Evolutionary conservation across 1,140 invertebrate genomes (phyloP).

Genomic region (Platyscapa corneri): DNA sequence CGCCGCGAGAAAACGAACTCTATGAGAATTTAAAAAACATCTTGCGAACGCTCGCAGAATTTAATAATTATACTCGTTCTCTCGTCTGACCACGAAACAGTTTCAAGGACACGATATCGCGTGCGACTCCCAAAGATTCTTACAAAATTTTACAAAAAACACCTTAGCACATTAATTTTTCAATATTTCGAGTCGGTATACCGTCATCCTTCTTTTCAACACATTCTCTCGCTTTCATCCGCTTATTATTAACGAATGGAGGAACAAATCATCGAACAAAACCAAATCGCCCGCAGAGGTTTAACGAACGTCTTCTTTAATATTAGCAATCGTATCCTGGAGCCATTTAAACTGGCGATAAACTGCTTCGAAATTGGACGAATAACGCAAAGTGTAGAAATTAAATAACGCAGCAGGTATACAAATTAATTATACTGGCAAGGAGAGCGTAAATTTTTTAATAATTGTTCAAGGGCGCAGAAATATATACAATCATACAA

Average conservation of each 20-base stretch:
- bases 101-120: slow-evolving; percentile 11
- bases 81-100: slow-evolving; percentile 24
- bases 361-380: not conserved
- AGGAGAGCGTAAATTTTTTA: slow-evolving; percentile 51
- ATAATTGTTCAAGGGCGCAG: slow-evolving; percentile 46
- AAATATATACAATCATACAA: slow-evolving; percentile 54
- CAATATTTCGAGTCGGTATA: slow-evolving; percentile 37
- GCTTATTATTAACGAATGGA: slow-evolving; percentile 20
- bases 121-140: slow-evolving; percentile 5
- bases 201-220: slow-evolving; percentile 38
- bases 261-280: not conserved
- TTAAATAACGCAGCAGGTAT: slow-evolving; percentile 10
- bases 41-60: slow-evolving; percentile 28
- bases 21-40: slow-evolving; percentile 35
- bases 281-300: not conserved
- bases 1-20: not conserved
- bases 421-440: slow-evolving; percentile 48
- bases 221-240: slow-evolving; percentile 5
- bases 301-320: not conserved
- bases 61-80: slow-evolving; percentile 17
- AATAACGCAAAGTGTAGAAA: not conserved
- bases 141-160: slow-evolving; percentile 52
- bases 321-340: not conserved
- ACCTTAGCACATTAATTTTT: slow-evolving; percentile 37
- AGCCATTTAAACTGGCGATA: not conserved